Conservation (phyloP, 2,797 vertebrate species). For the Cuculus canorus region DNA sequence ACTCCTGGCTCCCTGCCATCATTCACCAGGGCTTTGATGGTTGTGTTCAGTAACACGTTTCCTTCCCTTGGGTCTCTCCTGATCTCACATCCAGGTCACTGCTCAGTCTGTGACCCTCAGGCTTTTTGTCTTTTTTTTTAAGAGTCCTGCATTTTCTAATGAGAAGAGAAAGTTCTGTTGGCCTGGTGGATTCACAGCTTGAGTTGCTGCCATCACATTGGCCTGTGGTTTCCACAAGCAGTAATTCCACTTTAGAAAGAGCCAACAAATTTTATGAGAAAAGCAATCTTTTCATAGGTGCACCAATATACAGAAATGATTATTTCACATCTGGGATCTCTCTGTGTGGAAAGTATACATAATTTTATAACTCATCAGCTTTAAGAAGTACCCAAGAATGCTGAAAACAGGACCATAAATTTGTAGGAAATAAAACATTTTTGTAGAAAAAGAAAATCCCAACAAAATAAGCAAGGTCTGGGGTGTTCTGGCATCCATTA, state of each 20-base stretch:
- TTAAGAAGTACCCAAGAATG: constrained; percentile 12
- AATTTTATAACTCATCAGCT: constrained; percentile 46
- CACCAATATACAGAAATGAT: background rate
- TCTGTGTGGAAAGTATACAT: background rate
- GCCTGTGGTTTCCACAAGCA: background rate
- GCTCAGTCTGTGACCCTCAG: background rate
- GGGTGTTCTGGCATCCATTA: background rate
- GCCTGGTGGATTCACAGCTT: background rate
- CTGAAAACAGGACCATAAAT: constrained; percentile 27
- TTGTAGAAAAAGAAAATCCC: constrained; percentile 2
- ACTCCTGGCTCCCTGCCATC: background rate
- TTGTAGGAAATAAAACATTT: constrained; percentile 28
- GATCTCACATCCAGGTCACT: accelerated
- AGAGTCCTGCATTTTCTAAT: background rate
- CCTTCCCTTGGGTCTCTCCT: background rate
- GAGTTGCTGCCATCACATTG: accelerated
- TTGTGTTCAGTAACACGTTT: background rate
- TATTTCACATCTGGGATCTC: constrained; percentile 41
- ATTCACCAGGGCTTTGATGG: background rate
- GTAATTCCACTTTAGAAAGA: background rate
- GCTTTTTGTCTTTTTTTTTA: background rate
- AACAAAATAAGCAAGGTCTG: background rate
- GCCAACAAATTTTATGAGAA: background rate
- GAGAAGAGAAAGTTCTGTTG: background rate
- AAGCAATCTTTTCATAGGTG: background rate